Base-by-base conservation (phyloP, 1,140 invertebrate genomes). In the Meloidogyne hapla region DNA sequence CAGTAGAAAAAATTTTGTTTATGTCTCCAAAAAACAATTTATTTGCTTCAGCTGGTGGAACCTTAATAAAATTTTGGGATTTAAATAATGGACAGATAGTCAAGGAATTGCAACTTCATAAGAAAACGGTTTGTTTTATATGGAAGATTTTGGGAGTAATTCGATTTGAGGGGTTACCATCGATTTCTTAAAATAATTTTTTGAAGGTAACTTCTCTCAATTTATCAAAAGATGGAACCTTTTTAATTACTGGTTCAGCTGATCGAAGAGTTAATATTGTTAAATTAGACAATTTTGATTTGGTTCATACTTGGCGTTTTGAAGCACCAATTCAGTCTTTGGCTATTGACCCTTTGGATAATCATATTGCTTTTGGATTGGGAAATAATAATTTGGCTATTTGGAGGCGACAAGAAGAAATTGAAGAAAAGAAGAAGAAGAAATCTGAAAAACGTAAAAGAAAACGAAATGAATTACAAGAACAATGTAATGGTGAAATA, bases 211-310 rank as follows among this genome's bases (percentile, higher is more conserved):
- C 87, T 63, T 87, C 87, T 13, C 56, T 87, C 42, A 65, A 67
- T 80, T 89, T 95, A 73, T 92, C 92, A 25, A 92, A 91, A 26
- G 91, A 94, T 85, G 92, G 92, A 28, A 92, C 91, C 74, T 90
- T 93, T 82, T 89, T 98, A 48, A 85, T 98, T 78, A 96, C 94
- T 10, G 94, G 92, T 8, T 94, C 94, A 2, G 89, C 98, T 63
- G 96, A 98, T 80, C 89, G 89, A 75, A 94, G 96, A 89, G 92
- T 98, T 0, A 97, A 97, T 90, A 91, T 98, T 80, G 96, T 95
- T 88, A 93, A 74, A 65, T 73, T 79, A 10, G 88, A 97, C 87
- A 90, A 94, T 65, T 90, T 91, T 71, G 92, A 91, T 1, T 90
- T 92, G 2, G 92, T 96, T 13, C 93, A 96, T 83, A 93, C 93